Base-by-base conservation (phyloP, 2,888 invertebrate genomes). In the Pollenia angustigena region DNA sequence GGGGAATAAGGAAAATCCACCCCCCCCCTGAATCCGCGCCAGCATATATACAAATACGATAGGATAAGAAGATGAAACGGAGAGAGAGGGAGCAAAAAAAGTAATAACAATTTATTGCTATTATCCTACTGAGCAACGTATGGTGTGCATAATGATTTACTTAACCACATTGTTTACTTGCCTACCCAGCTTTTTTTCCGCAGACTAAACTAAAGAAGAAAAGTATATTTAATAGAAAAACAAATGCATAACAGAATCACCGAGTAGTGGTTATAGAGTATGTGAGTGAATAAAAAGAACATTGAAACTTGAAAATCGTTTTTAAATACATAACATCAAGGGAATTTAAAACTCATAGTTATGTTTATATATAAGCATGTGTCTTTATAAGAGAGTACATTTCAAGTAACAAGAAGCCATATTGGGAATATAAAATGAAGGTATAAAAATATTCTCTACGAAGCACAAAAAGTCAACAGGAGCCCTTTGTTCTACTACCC, bases 271-370 rank as follows among this genome's bases (percentile, higher is more conserved):
- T 16, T 12, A 75, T 62, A 42, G 14, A 62, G 60, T 42, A 32
- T 68, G 58, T 46, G 52, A 71, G 42, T 62, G 54, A 62, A 71
- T 71, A 80, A 80, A 62, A 71, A 62, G 62, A 71, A 71, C 71
- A 80, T 80, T 80, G 71, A 80, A 80, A 80, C 62, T 80, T 80
- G 71, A 71, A 80, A 80, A 80, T 64, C 80, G 71, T 71, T 80
- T 71, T 80, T 64, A 62, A 80, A 80, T 79, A 71, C 44, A 79
- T 71, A 80, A 71, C 60, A 64, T 80, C 62, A 62, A 71, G 71
- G 42, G 42, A 42, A 44, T 42, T 32, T 16, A 71, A 71, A 71
- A 54, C 4, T 68, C 69, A 18, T 71, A 71, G 62, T 16, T 42
- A 11, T 62, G 42, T 10, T 42, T 1, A 18, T 16, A 42, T 62